Evolutionary conservation across 2,113 vertebrate species (phyloP), one percentile per base, ranked within the genome.

Genomic region (Oryzias curvinotus): DNA sequence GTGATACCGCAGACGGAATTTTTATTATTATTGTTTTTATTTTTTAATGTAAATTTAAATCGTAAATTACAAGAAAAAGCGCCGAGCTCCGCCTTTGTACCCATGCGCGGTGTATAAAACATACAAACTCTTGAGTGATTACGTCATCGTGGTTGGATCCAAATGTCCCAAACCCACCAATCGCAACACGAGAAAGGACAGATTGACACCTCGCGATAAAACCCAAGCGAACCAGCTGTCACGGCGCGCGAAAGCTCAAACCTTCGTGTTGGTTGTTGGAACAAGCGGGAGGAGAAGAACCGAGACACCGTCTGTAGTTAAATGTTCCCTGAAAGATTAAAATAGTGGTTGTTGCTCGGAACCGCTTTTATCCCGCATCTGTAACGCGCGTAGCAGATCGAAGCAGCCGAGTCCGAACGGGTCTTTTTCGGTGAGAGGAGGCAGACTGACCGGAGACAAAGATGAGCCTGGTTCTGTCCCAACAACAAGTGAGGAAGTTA

Each of bases 221-320:
- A 75, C 52, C 47, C 64, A 36, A 64, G 28, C 21, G 51, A 65
- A 17, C 41, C 83, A 85, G 83, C 79, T 87, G 75, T 84, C 62
- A 75, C 73, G 80, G 76, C 88, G 90, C 92, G 92, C 91, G 87
- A 91, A 92, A 84, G 48, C 57, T 92, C 73, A 83, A 93, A 90
- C 44, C 8, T 56, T 25, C 78, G 65, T 26, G 36, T 36, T 36
- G 21, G 64, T 52, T 17, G 19, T 3, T 6, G 57, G 69, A 85
- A 79, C 70, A 78, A 86, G 91, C 91, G 91, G 91, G 92, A 92
- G 89, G 78, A 68, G 61, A 64, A 67, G 48, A 12, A n/a, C 0
- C 16, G 19, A 8, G 44, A 7, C 41, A 55, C 18, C 15, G 25
- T 66, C 52, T 3, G 3, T 14, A 14, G 14, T 45, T 80, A 48